Evolutionary conservation across 2,797 vertebrate genomes (phyloP), one percentile per base, ranked within the genome.

Genomic region (Rhynchonycteris naso): DNA sequence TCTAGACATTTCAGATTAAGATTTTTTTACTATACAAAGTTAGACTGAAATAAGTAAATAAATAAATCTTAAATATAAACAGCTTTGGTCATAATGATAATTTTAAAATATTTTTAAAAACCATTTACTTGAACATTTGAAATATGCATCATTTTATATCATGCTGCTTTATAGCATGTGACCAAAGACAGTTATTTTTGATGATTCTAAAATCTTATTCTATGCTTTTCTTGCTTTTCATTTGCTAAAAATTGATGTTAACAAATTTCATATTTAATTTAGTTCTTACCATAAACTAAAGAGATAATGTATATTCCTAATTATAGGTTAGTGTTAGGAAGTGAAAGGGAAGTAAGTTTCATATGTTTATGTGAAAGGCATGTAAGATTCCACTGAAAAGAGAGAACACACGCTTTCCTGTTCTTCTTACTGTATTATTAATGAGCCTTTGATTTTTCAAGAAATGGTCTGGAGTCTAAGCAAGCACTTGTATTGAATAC

Each of bases 391-490:
- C 24, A 83, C 56, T 26, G 24, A 56, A 89, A 63, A 56, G 52
- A 93, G 43, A 91, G 66, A 80, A 83, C 50, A 92, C 58, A 90
- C 66, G 38, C 75, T 87, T 33, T 38, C n/a, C 35, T 63, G 33
- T 95, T 91, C 4, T 19, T 47, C 18, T 84, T 38, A 38, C 38
- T 91, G 12, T 11, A 24, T 76, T 94, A 56, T 91, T 93, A 88
- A 82, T 61, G 78, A 95, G 14, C 8, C 58, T 78, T 84, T 88
- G 52, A 47, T 72, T 88, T 96, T 96, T 91, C 9, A 88, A 84
- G 58, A 95, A 96, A 68, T 88, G 66, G 21, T 95, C 30, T 94
- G 66, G 50, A 84, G 12, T 80, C 33, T 93, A 87, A 94, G 81
- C 1, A 95, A 56, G 2, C 19, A 83, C 30, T 94, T 80, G 21